Conservation (phyloP, 2,797 vertebrate species). For the Salmo trutta region DNA sequence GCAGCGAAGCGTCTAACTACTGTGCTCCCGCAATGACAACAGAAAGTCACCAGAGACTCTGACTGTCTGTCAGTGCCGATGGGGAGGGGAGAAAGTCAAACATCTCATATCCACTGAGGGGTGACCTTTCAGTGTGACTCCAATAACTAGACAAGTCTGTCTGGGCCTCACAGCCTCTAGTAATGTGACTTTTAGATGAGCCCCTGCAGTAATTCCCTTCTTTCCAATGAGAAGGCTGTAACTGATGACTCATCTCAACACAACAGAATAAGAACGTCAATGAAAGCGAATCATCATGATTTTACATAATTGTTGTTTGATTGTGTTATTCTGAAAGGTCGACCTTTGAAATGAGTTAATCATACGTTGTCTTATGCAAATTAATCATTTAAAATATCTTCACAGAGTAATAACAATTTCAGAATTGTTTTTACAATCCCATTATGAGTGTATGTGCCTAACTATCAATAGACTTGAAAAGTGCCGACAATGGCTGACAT, state of each 20-base stretch:
- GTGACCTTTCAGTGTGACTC: slow-evolving; percentile 7
- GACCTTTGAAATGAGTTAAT: slow-evolving; percentile 13
- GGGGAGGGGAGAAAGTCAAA: slow-evolving; percentile 1
- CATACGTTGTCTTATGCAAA: slow-evolving; percentile 21
- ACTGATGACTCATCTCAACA: slow-evolving; percentile 1
- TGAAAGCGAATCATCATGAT: neutral
- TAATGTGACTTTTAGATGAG: neutral
- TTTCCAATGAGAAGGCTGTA: neutral
- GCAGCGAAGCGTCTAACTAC: too few relatives aligned
- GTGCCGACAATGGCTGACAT: slow-evolving; percentile 7
- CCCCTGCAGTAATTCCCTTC: neutral
- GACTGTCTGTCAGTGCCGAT: slow-evolving; percentile 3
- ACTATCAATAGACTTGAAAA: slow-evolving; percentile 1
- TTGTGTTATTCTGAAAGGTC: neutral
- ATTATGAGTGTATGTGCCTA: slow-evolving; percentile 7
- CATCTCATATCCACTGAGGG: neutral
- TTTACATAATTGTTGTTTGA: neutral
- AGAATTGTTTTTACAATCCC: neutral
- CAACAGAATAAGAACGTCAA: neutral
- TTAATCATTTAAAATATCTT: slow-evolving; percentile 3
- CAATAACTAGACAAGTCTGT: neutral
- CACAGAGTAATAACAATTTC: slow-evolving; percentile 13
- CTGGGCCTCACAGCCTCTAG: neutral
- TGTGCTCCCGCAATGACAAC: neutral
- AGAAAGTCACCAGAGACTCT: neutral